Conservation (phyloP, 2,888 invertebrate species). For the Taphrorychus bicolor region DNA sequence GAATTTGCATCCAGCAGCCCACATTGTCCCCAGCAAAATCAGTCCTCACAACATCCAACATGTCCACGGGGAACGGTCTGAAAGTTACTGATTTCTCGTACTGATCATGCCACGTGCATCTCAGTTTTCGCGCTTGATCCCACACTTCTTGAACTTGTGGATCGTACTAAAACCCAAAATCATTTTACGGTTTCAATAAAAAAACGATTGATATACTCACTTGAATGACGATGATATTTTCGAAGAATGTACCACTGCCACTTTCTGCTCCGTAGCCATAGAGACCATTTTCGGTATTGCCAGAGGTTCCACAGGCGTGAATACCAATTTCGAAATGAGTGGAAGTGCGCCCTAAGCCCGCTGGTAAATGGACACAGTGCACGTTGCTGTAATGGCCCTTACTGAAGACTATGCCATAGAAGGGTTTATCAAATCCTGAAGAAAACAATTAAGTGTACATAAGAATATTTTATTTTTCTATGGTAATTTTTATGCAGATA, state of each 20-base stretch:
- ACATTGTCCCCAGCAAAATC: conserved; percentile 96
- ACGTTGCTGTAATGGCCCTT: conserved; percentile 94
- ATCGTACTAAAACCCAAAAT: conserved; percentile 67
- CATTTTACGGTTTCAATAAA: neutral
- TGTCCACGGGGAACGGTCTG: conserved; percentile 93
- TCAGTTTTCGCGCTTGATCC: conserved; percentile 91
- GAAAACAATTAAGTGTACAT: too few species aligned
- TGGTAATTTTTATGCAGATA: too few species aligned
- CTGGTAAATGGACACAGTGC: conserved; percentile 90
- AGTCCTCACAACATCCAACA: conserved; percentile 92
- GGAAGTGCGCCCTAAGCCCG: conserved; percentile 81
- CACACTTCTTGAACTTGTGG: conserved; percentile 94
- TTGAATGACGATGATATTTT: conserved; percentile 92
- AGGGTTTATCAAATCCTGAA: conserved; percentile 84
- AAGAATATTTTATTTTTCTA: too few species aligned
- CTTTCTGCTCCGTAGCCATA: conserved; percentile 88
- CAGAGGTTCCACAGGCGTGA: conserved; percentile 90
- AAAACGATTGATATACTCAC: too few species aligned
- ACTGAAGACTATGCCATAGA: conserved; percentile 94
- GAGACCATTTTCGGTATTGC: conserved; percentile 88
- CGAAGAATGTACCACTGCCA: conserved; percentile 91
- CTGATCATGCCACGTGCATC: conserved; percentile 95
- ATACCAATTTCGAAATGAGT: conserved; percentile 92
- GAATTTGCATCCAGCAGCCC: conserved; percentile 98
- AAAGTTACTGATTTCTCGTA: conserved; percentile 96